Conservation (phyloP, 2,888 invertebrate genomes). For the Athetis lepigone region DNA sequence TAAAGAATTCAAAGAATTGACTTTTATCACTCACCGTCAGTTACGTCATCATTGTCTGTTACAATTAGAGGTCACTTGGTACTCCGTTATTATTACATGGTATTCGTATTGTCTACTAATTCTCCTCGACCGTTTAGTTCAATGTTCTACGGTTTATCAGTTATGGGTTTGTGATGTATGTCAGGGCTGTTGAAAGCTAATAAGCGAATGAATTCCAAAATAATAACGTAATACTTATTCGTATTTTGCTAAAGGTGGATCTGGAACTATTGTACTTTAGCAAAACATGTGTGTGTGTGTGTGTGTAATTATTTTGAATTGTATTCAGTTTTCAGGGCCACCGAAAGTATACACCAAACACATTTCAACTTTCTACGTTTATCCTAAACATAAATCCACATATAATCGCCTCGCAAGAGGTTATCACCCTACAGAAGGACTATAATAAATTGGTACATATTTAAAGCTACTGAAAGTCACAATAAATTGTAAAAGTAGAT, state of each 20-base stretch:
- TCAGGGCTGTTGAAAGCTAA: constrained; percentile 8
- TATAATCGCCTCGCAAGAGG: too few relatives aligned
- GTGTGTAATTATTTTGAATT: too few relatives aligned
- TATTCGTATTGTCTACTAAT: constrained; percentile 4
- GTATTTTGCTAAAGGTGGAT: too few relatives aligned
- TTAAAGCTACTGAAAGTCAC: too few relatives aligned
- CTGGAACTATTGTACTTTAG: too few relatives aligned
- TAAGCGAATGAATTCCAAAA: background rate
- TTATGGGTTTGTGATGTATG: constrained; percentile 15
- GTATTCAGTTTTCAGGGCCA: too few relatives aligned
- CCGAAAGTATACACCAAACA: too few relatives aligned
- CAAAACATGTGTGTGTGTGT: too few relatives aligned
- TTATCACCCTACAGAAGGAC: too few relatives aligned
- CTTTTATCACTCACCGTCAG: constrained; percentile 10
- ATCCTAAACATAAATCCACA: too few relatives aligned
- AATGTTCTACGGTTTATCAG: constrained; percentile 11
- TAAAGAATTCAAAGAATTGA: constrained; percentile 44
- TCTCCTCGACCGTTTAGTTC: constrained; percentile 33
- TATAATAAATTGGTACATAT: too few relatives aligned
- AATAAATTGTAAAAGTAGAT: background rate
- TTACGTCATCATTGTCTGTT: constrained; percentile 26
- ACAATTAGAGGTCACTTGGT: constrained; percentile 42
- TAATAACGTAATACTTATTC: background rate
- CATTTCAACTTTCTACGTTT: too few relatives aligned
- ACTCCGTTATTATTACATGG: constrained; percentile 34